Evolutionary conservation across 64 coral and sea anemone genomes (phyloP).

Genomic region (Acropora yongei): DNA sequence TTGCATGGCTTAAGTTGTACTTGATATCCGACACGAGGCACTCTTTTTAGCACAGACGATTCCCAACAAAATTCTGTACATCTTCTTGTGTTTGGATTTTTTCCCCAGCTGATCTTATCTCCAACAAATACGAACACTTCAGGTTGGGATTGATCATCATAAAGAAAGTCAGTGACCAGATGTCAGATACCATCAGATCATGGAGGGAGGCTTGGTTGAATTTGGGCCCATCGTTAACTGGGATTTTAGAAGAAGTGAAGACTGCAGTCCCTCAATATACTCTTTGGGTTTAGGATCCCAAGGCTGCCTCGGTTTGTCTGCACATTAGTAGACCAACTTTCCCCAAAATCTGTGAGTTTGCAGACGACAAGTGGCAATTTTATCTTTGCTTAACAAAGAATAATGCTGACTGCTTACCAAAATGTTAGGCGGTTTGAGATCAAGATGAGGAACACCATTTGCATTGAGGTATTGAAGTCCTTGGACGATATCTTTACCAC

Average conservation of each 20-base stretch:
- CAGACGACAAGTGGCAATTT: not conserved
- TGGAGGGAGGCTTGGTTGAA: conserved; percentile 23
- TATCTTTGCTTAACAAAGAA: not conserved
- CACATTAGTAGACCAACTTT: not conserved
- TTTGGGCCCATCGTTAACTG: not conserved
- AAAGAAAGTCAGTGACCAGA: conserved; percentile 48
- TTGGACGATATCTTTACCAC: not conserved
- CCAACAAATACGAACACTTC: conserved; percentile 8
- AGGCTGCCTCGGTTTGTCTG: conserved; percentile 6
- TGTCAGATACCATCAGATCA: conserved; percentile 49
- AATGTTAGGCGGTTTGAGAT: not conserved
- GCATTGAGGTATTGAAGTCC: not conserved
- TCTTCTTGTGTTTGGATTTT: not conserved
- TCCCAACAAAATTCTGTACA: conserved; percentile 6
- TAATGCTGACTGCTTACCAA: conserved; percentile 4
- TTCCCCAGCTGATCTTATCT: conserved; percentile 12
- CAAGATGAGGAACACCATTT: not conserved
- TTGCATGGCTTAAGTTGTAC: conserved; percentile 6
- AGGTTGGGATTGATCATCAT: conserved; percentile 42
- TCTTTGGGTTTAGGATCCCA: conserved; percentile 4
- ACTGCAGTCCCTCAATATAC: conserved; percentile 33
- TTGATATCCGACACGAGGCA: not conserved
- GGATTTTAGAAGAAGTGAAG: conserved; percentile 35
- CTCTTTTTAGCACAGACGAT: not conserved
- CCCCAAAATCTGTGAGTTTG: conserved; percentile 16